phyloP scores from a whole-genome alignment of 1,140 invertebrate species.

The Pseudachorutes palmiensis region DNA sequence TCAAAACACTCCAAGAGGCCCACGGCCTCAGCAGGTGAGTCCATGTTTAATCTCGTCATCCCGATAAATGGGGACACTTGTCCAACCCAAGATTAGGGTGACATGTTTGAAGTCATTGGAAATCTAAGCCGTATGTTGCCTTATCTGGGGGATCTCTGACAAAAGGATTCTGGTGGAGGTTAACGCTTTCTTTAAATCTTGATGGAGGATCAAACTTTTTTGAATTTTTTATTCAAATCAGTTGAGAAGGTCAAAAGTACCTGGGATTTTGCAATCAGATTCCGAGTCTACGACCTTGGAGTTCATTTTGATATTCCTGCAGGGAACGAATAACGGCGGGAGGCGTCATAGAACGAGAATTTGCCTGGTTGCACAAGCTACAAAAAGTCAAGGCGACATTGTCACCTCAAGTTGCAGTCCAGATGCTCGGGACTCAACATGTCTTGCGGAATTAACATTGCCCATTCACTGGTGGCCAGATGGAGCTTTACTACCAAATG shows the following conservation, averaged over 20 bases:
- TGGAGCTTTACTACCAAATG: conserved; percentile 47
- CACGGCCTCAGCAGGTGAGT: conserved; percentile 52
- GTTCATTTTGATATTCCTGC: conserved; percentile 4
- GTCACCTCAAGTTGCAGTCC: conserved; percentile 75
- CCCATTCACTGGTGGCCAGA: conserved; percentile 82
- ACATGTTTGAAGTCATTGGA: too few species aligned
- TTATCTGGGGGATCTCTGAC: too few species aligned
- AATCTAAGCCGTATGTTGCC: too few species aligned
- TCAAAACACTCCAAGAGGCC: conserved; percentile 21
- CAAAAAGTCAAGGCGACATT: conserved; percentile 43
- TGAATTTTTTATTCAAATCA: too few species aligned
- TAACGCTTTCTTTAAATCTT: too few species aligned
- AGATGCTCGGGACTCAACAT: conserved; percentile 78
- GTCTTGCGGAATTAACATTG: conserved; percentile 66
- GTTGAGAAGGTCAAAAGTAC: too few species aligned
- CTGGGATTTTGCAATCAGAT: too few species aligned
- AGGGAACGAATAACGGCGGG: background rate
- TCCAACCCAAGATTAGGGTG: too few species aligned
- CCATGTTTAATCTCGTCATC: background rate
- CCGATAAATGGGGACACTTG: too few species aligned
- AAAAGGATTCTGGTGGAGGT: too few species aligned
- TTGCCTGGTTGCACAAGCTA: conserved; percentile 36
- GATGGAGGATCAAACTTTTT: too few species aligned
- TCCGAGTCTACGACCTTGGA: background rate
- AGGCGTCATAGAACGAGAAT: conserved; percentile 30